Conservation (phyloP, 2,113 vertebrate genomes). For the Grus americana region DNA sequence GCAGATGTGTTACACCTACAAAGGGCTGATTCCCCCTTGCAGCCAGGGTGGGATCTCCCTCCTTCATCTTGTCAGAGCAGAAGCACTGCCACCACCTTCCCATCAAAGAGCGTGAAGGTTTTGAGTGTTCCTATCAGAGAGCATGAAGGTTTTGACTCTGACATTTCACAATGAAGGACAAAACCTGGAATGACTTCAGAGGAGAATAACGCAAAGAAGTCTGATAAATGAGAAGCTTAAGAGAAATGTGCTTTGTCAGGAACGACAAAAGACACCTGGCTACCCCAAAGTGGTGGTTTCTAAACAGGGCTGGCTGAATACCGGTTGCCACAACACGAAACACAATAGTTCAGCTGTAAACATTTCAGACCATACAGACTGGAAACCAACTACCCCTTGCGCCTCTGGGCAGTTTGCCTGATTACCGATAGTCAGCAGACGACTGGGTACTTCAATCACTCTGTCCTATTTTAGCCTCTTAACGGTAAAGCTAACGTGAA, state of each 20-base stretch:
- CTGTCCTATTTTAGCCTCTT: background rate
- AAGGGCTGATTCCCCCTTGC: background rate
- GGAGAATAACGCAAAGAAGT: background rate
- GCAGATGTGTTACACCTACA: background rate
- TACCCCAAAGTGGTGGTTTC: background rate
- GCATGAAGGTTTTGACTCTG: background rate
- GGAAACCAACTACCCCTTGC: background rate
- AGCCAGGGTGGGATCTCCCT: background rate
- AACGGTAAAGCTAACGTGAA: background rate
- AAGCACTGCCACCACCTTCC: background rate
- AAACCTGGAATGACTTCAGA: background rate
- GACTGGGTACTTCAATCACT: background rate
- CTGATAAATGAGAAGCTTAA: background rate
- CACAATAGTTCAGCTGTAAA: background rate
- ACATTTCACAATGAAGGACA: background rate
- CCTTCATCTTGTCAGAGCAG: rapidly evolving
- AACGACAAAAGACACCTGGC: background rate
- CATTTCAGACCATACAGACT: background rate
- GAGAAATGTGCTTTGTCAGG: background rate
- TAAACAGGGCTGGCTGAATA: background rate
- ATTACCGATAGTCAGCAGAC: background rate
- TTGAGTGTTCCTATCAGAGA: background rate
- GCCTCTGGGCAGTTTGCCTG: background rate
- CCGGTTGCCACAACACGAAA: background rate
- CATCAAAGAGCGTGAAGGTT: background rate